Conservation (phyloP, 2,113 vertebrate genomes). For the Phocoena phocoena region DNA sequence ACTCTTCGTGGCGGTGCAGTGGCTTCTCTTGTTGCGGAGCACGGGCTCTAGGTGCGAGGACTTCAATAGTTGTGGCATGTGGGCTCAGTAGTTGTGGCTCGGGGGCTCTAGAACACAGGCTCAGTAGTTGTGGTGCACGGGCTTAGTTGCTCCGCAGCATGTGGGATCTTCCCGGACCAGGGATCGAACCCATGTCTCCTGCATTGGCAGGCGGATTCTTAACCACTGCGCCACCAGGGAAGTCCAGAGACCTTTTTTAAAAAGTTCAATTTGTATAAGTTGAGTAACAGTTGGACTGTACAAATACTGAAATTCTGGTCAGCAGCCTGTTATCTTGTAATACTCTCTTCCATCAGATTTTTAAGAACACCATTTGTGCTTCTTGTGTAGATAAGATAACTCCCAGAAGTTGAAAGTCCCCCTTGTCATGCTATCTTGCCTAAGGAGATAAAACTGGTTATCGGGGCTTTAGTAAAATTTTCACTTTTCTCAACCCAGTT, state of each 20-base stretch:
- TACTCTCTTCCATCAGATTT: slow-evolving; percentile 21
- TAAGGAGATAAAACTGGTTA: slow-evolving; percentile 36
- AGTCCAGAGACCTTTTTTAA: background rate
- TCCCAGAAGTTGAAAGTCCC: slow-evolving; percentile 56
- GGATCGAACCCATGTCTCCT: too few species aligned
- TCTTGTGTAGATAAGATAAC: slow-evolving; percentile 73
- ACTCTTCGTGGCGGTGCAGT: too few species aligned
- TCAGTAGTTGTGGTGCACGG: too few species aligned
- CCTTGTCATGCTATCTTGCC: slow-evolving; percentile 28
- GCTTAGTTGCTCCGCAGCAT: too few species aligned
- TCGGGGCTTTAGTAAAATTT: slow-evolving; percentile 41
- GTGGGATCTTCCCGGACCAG: too few species aligned
- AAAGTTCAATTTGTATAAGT: slow-evolving; percentile 1
- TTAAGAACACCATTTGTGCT: slow-evolving; percentile 37
- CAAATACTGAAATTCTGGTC: slow-evolving; percentile 34
- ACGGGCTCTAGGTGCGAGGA: too few species aligned
- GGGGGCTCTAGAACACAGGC: too few species aligned
- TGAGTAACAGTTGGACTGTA: slow-evolving; percentile 28
- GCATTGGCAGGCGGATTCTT: too few species aligned
- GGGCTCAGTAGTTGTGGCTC: too few species aligned
- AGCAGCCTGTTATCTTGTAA: slow-evolving; percentile 44
- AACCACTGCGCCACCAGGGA: too few species aligned
- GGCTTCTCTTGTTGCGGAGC: too few species aligned
- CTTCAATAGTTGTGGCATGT: too few species aligned
- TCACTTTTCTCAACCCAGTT: background rate